Conservation (phyloP, 2,888 invertebrate species). For the Synanthedon vespiformis region DNA sequence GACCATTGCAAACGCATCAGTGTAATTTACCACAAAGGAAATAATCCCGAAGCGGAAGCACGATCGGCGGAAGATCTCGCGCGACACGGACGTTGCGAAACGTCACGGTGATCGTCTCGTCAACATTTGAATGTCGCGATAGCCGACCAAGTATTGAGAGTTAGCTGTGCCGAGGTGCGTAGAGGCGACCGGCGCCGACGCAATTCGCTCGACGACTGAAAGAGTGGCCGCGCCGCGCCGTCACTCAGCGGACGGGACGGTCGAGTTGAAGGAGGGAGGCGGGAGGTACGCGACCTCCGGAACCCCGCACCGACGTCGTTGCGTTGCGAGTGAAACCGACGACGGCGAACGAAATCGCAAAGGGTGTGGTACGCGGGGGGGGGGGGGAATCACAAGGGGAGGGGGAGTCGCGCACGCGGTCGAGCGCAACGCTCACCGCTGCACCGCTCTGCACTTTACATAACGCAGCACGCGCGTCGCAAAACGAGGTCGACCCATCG, state of each 20-base stretch:
- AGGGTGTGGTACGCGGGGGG: slow-evolving; percentile 19
- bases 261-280: slow-evolving; percentile 40
- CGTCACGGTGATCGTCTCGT: slow-evolving; percentile 23
- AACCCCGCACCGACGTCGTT: slow-evolving; percentile 37
- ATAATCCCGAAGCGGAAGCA: slow-evolving; percentile 39
- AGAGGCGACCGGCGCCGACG: slow-evolving; percentile 49
- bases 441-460: slow-evolving; percentile 59
- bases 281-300: slow-evolving; percentile 60
- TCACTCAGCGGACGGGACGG: slow-evolving; percentile 24
- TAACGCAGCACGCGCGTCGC: slow-evolving; percentile 48
- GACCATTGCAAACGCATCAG: slow-evolving; percentile 55
- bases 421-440: slow-evolving; percentile 58
- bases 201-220: slow-evolving; percentile 60
- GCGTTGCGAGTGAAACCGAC: slow-evolving; percentile 43
- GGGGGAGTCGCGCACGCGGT: slow-evolving; percentile 42
- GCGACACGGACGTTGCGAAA: slow-evolving; percentile 17
- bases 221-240: slow-evolving; percentile 13
- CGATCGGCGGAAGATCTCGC: slow-evolving; percentile 14
- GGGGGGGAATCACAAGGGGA: slow-evolving; percentile 37
- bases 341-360: slow-evolving; percentile 8
- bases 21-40: slow-evolving; percentile 30
- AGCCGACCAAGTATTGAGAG: slow-evolving; percentile 13
- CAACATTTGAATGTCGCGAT: slow-evolving; percentile 19
- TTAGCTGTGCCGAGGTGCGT: slow-evolving; percentile 10
- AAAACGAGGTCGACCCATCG: slow-evolving; percentile 56